Base-by-base conservation (phyloP, 2,113 vertebrate genomes). In the Mungos mungo region DNA sequence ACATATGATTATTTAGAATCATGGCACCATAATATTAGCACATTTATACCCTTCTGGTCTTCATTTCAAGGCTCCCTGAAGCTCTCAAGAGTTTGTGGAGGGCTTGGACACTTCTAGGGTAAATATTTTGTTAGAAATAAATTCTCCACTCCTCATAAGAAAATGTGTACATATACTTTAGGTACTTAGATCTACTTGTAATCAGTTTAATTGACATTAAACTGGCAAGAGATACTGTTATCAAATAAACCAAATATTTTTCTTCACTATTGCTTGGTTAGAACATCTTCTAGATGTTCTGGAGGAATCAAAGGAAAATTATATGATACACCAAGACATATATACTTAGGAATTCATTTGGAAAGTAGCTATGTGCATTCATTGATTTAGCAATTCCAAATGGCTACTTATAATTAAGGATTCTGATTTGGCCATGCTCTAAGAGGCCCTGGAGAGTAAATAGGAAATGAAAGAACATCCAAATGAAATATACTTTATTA, bases 311-410 rank as follows among this genome's bases (percentile, higher is more conserved):
- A 97, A 90, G 76, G n/a, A 90, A 87, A 94, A 93, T 69, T 77
- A 21, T 12, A 74, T 50, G n/a, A 74, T 66, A 71, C 16, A 57
- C 29, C 21, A 29, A 66, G 31, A 71, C 52, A 47, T 71, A 84
- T 11, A 57, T 82, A 65, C 38, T 92, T 94, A 93, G 45, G 68
- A 76, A 96, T 92, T 97, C 65, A 87, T 88, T 90, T 80, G 52
- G n/a, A 95, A 95, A 96, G 92, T 87, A 88, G n/a, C 57, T 71
- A 13, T 90, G 35, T 21, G 68, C 76, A 38, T 80, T 86, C 52
- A 97, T 89, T 96, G 96, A 97, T 94, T 95, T 97, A 97, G 23
- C 90, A 95, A 96, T 98, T 96, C 54, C 90, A 93, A 97, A 86
- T 95, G 79, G 81, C 74, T 92, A 81, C n/a, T 95, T 94, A 95